Base-by-base conservation (phyloP, 2,113 vertebrate species). In the Myrmophylax atrothorax region DNA sequence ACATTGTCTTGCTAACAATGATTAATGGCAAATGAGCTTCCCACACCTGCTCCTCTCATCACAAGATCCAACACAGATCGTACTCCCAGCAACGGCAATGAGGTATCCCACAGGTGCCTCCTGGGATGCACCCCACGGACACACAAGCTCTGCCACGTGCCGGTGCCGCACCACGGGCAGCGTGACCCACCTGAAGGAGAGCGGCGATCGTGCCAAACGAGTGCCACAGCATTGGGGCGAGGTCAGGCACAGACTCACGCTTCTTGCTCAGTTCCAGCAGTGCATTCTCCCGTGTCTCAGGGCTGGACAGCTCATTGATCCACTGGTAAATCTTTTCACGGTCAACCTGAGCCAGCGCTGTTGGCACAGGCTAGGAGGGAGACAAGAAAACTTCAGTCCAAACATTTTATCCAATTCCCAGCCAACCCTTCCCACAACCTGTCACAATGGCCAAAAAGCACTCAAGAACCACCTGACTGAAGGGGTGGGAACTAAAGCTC, bases 261-360 rank as follows among this genome's bases (percentile, higher is more conserved):
- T 99, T 99, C 97, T 99, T 99, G 97, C 99, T 99, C 15, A 99
- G 98, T 96, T 99, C 99, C 96, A 99, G 96, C 96, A 99, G 96
- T 3, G 99, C 99, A 38, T 99, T 99, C 94, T 99, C 99, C 62
- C 99, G 98, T 1, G 99, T 99, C 95, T 99, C 99, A 0, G 99
- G 99, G 92, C 99, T 99, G 55, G 99, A 99, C 66, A 99, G 96
- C 96, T 99, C 99, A 47, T 99, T 99, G 97, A 99, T 99, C 99
- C 99, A 99, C 42, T 99, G 99, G 94, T 99, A 99, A 96, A 99
- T 99, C 97, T 99, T 99, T 89, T 99, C 99, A 22, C 99, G 97
- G 96, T 99, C 99, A 76, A 99, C 99, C 93, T 99, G 99, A 59
- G 99, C 99, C 97, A 99, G 97, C 9, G 99, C 98, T 73, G 99